Evolutionary conservation across 2,797 vertebrate genomes (phyloP).

Genomic region (Danio kyathit): DNA sequence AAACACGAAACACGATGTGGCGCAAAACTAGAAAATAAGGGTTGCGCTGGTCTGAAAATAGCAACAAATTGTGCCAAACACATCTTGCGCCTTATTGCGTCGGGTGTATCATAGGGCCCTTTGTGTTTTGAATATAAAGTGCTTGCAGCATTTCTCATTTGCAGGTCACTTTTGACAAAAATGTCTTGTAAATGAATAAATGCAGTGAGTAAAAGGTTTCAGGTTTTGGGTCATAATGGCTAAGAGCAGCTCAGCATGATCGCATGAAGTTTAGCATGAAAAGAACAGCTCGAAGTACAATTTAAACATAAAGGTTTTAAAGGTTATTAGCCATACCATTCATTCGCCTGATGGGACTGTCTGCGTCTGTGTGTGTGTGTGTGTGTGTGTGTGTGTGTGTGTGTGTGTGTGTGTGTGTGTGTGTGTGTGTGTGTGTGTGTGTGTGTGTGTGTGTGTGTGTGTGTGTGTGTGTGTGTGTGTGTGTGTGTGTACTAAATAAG

Average conservation of each 20-base stretch:
- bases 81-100: no score
- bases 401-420: slow-evolving; percentile 14
- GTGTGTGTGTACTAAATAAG: slow-evolving; percentile 34
- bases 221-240: background rate
- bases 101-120: no score
- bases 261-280: background rate
- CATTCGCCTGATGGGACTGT: slow-evolving; percentile 2
- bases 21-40: no score
- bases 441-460: no score
- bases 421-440: no score
- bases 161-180: background rate
- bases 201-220: background rate
- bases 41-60: no score
- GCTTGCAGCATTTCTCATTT: background rate
- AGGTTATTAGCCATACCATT: slow-evolving; percentile 9
- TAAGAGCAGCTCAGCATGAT: slow-evolving; percentile 22
- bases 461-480: background rate
- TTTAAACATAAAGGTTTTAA: slow-evolving; percentile 13
- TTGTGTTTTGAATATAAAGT: background rate
- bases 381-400: slow-evolving; percentile 27
- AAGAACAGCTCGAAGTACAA: background rate
- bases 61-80: no score
- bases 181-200: slow-evolving; percentile 1
- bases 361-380: background rate
- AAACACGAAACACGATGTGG: no score